Evolutionary conservation across 1,140 invertebrate genomes (phyloP).

Genomic region (Proales similis): DNA sequence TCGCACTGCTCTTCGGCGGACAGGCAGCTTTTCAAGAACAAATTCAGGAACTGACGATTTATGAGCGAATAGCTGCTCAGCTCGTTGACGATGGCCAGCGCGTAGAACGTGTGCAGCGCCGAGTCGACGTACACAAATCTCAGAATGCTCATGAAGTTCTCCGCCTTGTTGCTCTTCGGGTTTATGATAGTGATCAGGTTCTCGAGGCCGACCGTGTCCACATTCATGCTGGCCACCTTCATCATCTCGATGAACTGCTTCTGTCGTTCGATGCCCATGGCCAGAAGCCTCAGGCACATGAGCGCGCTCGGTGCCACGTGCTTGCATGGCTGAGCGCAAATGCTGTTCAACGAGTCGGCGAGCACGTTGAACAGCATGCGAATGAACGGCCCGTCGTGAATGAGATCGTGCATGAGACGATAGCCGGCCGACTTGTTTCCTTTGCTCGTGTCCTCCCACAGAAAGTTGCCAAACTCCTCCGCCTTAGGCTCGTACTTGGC

Average conservation of each 20-base stretch:
- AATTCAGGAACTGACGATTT: conserved; percentile 25
- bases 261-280: conserved; percentile 61
- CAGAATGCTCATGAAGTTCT: conserved; percentile 70
- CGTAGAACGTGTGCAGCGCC: background rate
- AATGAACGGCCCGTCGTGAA: conserved; percentile 30
- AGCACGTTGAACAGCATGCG: conserved; percentile 14
- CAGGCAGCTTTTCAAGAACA: conserved; percentile 23
- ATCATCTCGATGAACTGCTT: conserved; percentile 60
- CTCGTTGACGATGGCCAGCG: conserved; percentile 1
- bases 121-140: conserved; percentile 56
- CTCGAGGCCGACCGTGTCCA: conserved; percentile 66
- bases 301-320: conserved; percentile 62
- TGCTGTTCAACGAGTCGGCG: conserved; percentile 27
- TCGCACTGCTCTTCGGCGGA: conserved; percentile 27
- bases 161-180: conserved; percentile 64
- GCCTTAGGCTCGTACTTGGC: conserved; percentile 5
- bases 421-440: conserved; percentile 8
- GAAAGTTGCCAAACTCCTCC: background rate
- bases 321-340: conserved; percentile 54
- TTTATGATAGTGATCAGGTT: conserved; percentile 75
- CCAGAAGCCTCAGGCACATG: conserved; percentile 63
- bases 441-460: background rate
- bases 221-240: conserved; percentile 45
- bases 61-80: conserved; percentile 19
- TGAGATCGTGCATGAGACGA: conserved; percentile 28